A percentile compares a stretch with the other conserved stretches of the same genome.
phyloP scores from a whole-genome alignment of 2,797 vertebrate species.

The Scolopax bukidnonensis region DNA sequence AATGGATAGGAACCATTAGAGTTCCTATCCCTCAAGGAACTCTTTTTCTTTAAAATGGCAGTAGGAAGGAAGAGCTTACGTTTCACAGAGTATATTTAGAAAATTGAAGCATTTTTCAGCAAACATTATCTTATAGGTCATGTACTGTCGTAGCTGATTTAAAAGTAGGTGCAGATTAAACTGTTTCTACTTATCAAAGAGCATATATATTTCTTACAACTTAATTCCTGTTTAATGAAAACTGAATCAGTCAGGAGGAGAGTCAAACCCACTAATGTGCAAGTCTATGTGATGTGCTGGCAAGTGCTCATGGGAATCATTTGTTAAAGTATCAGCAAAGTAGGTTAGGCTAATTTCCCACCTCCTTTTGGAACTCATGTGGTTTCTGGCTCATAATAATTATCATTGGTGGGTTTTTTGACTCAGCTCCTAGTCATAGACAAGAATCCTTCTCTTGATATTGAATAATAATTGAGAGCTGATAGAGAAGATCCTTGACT shows the following conservation, averaged over 20 bases:
- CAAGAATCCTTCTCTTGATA: not conserved
- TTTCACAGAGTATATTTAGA: not conserved
- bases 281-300: not conserved
- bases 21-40: not conserved
- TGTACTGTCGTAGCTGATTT: not conserved
- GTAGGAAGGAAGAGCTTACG: not conserved
- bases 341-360: conserved; percentile 7
- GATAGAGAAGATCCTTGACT: not conserved
- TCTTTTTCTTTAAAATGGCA: not conserved
- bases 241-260: conserved; percentile 22
- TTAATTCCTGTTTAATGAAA: conserved; percentile 40
- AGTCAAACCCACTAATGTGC: not conserved
- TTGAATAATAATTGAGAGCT: not conserved
- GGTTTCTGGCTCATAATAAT: not conserved
- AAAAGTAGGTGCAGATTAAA: conserved; percentile 15
- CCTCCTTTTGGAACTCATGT: not conserved
- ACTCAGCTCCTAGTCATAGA: not conserved
- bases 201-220: not conserved
- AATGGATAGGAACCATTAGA: not conserved
- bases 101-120: not conserved
- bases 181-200: conserved; percentile 23
- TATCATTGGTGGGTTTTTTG: not conserved
- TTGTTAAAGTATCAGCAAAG: not conserved
- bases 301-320: not conserved
- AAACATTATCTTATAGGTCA: not conserved